Conservation (phyloP, 2,113 vertebrate species). For the Nipponia nippon region DNA sequence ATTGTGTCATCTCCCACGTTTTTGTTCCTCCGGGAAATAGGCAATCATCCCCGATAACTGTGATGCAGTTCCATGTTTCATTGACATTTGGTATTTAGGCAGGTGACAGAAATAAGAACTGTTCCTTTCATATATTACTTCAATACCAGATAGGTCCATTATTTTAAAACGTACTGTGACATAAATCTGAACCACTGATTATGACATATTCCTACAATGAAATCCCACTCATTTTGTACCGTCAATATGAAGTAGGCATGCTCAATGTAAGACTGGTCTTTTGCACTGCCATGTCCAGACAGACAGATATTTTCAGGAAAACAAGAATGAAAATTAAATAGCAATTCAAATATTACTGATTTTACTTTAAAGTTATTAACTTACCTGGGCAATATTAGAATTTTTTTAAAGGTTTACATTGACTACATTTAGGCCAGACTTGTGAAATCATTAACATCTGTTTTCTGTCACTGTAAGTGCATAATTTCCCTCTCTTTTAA, state of each 20-base stretch:
- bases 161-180: background rate
- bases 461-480: background rate
- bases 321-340: background rate
- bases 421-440: background rate
- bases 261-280: background rate
- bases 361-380: background rate
- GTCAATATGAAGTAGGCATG: background rate
- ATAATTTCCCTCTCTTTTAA: slow-evolving; percentile 4
- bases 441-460: background rate
- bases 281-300: background rate
- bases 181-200: background rate
- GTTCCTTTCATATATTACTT: background rate
- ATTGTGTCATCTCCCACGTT: background rate
- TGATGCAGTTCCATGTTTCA: background rate
- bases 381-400: background rate
- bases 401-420: background rate
- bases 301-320: background rate
- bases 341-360: background rate
- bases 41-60: rapidly evolving
- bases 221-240: background rate
- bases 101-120: background rate
- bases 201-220: background rate
- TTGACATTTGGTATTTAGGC: background rate
- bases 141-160: background rate
- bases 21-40: background rate